Evolutionary conservation across 2,113 vertebrate genomes (phyloP).

Genomic region (Gnathonemus echidnorhynchus): DNA sequence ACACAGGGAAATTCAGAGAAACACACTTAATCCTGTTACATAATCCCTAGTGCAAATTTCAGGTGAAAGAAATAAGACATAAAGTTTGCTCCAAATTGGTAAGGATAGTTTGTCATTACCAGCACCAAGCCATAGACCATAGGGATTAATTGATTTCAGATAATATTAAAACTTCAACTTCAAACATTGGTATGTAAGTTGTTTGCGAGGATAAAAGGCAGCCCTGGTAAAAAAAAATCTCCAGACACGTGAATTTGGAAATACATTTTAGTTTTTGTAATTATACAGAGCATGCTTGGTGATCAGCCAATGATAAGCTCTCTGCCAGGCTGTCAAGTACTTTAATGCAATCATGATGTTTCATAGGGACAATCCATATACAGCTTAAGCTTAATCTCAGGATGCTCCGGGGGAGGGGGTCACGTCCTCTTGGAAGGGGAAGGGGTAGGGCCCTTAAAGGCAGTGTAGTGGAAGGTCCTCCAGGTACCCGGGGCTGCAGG

Average conservation of each 20-base stretch:
- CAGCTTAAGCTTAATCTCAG: neutral
- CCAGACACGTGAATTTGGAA: neutral
- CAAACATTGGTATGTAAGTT: neutral
- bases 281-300: neutral
- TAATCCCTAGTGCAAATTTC: neutral
- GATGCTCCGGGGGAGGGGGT: neutral
- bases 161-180: neutral
- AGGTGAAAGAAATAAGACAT: neutral
- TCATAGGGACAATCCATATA: neutral
- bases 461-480: neutral
- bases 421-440: neutral
- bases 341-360: neutral
- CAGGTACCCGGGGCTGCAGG: neutral
- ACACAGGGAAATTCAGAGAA: neutral
- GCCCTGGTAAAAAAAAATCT: neutral
- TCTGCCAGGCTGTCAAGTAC: neutral
- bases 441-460: neutral
- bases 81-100: neutral
- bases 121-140: neutral
- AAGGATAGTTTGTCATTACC: neutral
- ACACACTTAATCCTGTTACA: neutral
- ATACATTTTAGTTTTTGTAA: neutral
- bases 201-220: neutral
- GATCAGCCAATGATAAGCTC: neutral
- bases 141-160: neutral